Evolutionary conservation across 2,113 vertebrate genomes (phyloP).

Genomic region (Marmota flaviventris): DNA sequence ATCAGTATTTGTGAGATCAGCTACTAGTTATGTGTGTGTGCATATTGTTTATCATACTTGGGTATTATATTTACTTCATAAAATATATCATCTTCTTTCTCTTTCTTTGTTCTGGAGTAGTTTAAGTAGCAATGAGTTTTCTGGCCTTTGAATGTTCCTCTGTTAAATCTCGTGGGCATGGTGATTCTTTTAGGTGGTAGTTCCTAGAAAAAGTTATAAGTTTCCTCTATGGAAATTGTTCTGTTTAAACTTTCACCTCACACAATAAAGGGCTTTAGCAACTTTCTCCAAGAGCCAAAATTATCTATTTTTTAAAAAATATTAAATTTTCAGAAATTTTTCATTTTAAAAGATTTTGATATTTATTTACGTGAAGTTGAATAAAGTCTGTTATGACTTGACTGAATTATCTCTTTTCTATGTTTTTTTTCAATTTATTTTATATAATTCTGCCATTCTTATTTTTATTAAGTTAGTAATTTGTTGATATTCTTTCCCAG

Average conservation of each 20-base stretch:
- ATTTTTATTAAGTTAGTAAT: slow-evolving; percentile 6
- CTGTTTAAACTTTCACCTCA: neutral
- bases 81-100: neutral
- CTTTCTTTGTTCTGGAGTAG: neutral
- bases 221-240: neutral
- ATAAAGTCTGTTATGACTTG: neutral
- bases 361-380: slow-evolving; percentile 1
- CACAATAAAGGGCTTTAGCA: neutral
- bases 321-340: neutral
- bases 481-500: neutral
- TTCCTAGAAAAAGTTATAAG: slow-evolving; percentile 9
- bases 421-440: slow-evolving; percentile 3
- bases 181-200: neutral
- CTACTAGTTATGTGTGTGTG: neutral
- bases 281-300: neutral
- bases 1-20: neutral
- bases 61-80: neutral
- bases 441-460: neutral
- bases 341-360: neutral
- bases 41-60: neutral
- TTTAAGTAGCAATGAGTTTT: slow-evolving; percentile 20
- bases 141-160: neutral
- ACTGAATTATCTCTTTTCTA: neutral
- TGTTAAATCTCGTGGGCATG: neutral
- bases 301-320: neutral